These are phyloP conservation scores for Gadus chalcogrammus DNA, from an alignment of 2,113 vertebrate genomes.

Conservation along the genomic window DNA sequence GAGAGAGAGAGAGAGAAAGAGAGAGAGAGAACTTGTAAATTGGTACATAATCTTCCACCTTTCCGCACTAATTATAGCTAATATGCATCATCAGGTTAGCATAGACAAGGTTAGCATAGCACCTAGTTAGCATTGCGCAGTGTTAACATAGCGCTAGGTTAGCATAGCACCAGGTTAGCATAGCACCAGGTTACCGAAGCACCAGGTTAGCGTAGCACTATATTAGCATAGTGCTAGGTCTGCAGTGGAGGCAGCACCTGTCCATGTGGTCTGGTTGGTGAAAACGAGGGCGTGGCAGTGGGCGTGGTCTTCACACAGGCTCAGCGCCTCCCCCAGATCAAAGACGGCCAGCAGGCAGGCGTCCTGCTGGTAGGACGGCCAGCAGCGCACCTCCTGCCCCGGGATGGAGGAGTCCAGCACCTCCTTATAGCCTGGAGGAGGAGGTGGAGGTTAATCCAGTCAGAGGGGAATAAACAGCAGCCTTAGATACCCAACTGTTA, in stretches of 20 bases:
- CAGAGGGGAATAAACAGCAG: no score
- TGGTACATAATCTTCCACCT: no score
- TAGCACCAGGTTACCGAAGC: no score
- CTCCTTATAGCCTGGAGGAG: not conserved
- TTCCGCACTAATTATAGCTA: no score
- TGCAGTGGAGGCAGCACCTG: not conserved
- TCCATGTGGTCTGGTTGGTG: conserved; percentile 21
- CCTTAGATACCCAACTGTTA: no score
- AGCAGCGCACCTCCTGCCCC: not conserved
- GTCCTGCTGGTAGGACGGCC: conserved; percentile 2
- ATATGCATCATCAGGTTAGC: no score
- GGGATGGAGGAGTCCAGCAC: not conserved
- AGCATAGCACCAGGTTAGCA: no score
- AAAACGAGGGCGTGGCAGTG: conserved; percentile 13
- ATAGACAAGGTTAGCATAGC: no score
- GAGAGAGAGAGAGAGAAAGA: not conserved
- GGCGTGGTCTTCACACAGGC: not conserved
- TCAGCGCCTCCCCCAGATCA: not conserved
- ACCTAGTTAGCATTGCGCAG: no score
- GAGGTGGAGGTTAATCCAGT: not conserved
- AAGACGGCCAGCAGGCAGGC: not conserved
- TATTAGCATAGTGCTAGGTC: no score
- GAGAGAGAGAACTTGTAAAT: not conserved
- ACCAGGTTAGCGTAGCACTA: no score
- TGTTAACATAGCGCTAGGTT: no score